Evolutionary conservation across 2,888 invertebrate genomes (phyloP).

Genomic region (Margaritifera margaritifera): DNA sequence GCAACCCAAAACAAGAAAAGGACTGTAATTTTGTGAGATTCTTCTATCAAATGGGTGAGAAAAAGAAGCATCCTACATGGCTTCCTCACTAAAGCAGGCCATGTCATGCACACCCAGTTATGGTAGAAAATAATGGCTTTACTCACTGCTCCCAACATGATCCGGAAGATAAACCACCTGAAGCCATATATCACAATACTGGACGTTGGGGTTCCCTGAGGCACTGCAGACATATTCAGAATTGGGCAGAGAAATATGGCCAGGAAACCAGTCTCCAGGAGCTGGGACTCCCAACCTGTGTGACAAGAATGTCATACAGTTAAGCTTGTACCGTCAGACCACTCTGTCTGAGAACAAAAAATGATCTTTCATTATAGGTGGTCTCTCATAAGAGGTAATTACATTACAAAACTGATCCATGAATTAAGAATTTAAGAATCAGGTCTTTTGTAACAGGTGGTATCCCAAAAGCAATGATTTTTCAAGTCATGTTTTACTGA

Average conservation of each 20-base stretch:
- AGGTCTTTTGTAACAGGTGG: too few species aligned
- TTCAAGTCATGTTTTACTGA: too few species aligned
- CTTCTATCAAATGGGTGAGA: not conserved
- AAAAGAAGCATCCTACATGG: not conserved
- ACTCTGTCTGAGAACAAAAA: too few species aligned
- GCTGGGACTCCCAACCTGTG: constrained; percentile 73
- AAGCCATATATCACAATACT: constrained; percentile 65
- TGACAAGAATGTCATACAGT: too few species aligned
- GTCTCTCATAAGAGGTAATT: too few species aligned
- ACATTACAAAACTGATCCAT: too few species aligned
- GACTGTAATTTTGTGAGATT: not conserved
- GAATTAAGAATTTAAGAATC: too few species aligned
- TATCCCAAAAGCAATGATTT: too few species aligned
- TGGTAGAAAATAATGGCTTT: not conserved
- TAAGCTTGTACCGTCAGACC: too few species aligned
- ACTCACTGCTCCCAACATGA: constrained; percentile 74
- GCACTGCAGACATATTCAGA: constrained; percentile 59
- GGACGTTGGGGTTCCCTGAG: constrained; percentile 67
- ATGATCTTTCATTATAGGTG: too few species aligned
- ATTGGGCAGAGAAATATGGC: constrained; percentile 72
- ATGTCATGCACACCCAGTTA: not conserved
- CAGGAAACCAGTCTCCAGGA: constrained; percentile 73
- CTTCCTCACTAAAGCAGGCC: not conserved
- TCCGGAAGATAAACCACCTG: constrained; percentile 73
- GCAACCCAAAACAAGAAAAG: not conserved